A percentile compares a stretch with the other conserved stretches of the same genome.
phyloP scores from a whole-genome alignment of 2,888 invertebrate genomes.

The Griposia aprilina region DNA sequence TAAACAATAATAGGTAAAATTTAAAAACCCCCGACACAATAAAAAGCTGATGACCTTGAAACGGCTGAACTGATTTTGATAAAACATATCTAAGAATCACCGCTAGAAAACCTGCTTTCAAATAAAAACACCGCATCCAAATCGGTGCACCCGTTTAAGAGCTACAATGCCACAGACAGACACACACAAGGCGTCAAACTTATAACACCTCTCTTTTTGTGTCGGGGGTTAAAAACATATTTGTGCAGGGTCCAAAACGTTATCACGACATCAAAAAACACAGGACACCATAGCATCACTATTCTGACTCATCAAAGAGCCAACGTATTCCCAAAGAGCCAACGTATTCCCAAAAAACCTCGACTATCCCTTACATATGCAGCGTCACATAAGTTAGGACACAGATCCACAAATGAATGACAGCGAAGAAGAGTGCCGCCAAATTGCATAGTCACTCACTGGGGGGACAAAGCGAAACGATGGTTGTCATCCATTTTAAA shows the following conservation, averaged over 20 bases:
- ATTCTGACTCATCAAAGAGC: constrained; percentile 11
- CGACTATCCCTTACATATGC: constrained; percentile 37
- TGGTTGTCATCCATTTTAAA: constrained; percentile 89
- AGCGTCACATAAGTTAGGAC: constrained; percentile 65
- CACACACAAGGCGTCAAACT: too few species aligned
- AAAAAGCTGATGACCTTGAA: too few species aligned
- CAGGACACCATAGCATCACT: neutral
- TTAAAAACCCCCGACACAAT: too few species aligned
- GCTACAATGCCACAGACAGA: too few species aligned
- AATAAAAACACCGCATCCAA: too few species aligned
- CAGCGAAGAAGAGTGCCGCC: constrained; percentile 71
- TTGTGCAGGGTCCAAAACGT: neutral
- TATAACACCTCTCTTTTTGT: too few species aligned
- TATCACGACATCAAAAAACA: neutral
- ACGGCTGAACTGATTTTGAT: too few species aligned
- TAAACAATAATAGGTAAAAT: neutral
- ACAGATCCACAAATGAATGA: constrained; percentile 70
- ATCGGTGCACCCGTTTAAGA: too few species aligned
- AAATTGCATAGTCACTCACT: constrained; percentile 86
- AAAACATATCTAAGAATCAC: too few species aligned
- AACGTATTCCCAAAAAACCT: constrained; percentile 30
- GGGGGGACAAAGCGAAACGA: constrained; percentile 81
- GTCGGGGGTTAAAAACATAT: neutral
- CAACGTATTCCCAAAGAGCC: constrained; percentile 21
- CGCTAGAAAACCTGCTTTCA: too few species aligned